Base-by-base conservation (phyloP, 1,140 invertebrate species). In the Bathynomus jamesi region DNA sequence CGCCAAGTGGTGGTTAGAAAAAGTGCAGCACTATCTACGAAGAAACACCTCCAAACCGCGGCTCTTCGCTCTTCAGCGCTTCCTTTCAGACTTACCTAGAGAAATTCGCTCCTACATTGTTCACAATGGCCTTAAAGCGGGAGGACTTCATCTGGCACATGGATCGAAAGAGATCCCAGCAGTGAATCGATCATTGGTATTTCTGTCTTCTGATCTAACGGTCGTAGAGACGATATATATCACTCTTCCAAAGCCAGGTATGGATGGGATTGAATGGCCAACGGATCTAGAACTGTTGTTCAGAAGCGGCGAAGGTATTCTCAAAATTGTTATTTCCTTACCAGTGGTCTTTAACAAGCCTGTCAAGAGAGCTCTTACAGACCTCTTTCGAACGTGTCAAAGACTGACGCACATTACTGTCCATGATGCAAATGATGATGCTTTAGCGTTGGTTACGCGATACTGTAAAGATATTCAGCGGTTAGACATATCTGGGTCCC, bases 1-100 rank as follows among this genome's bases (percentile, higher is more conserved):
- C 69, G 63, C 70, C 40, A 76, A 76, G 46, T 76, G 62, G 29
- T 76, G 75, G 75, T 65, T 76, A 32, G 75, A 76, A 40, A 67
- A 62, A 17, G 72, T 76, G 17, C 75, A 76, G 46, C 70, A 69
- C 21, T 67, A 67, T 21, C 46, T 76, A 17, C 72, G 71, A 24
- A 67, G 71, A n/a, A 70, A 76, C 61, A 27, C 72, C n/a, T 71
- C 75, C 21, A 76, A 76, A 31, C 31, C 61, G 17, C 69, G 69
- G n/a, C 70, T 72, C n/a, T 76, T 76, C 29, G 69, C 64, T 11
- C 65, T 76, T 24, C 71, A 76, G 31, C 60, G 72, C 25, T 76
- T 68, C 61, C 62, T 76, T 31, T 61, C 70, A 24, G 68, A 76
- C 27, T 53, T 76, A 21, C 75, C 75, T 0, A 64, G 75, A 0